Conservation (phyloP, 1,140 invertebrate genomes). For the Condylostylus longicornis region DNA sequence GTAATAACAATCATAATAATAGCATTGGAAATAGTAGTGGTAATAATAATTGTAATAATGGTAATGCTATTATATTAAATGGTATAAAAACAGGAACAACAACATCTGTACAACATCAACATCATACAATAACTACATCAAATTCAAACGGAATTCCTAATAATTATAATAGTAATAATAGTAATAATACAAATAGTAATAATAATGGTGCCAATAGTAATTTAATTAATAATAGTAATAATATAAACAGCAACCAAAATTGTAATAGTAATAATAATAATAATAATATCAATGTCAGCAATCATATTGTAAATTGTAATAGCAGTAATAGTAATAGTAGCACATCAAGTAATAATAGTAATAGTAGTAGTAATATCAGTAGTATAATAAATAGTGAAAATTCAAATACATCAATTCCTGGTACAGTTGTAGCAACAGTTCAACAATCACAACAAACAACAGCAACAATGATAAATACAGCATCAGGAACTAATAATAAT, state of each 20-base stretch:
- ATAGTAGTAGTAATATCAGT: conserved; percentile 1
- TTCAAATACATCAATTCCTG: not conserved
- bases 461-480: no score
- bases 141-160: no score
- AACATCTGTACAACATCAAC: no score
- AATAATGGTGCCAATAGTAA: no score
- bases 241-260: conserved; percentile 8
- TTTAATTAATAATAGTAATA: conserved; percentile 5
- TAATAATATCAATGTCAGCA: conserved; percentile 5
- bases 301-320: conserved; percentile 1
- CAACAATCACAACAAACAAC: no score
- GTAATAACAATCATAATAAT: conserved; percentile 20
- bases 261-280: conserved; percentile 6
- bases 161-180: no score
- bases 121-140: no score
- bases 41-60: not conserved
- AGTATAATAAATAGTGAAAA: conserved; percentile 4
- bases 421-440: no score
- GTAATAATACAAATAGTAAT: no score
- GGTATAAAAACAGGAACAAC: conserved; percentile 7
- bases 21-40: conserved; percentile 12
- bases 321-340: conserved; percentile 4
- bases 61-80: not conserved
- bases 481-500: no score
- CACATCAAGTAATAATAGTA: conserved; percentile 2